Evolutionary conservation across 2,797 vertebrate species (phyloP), one percentile per base, ranked within the genome.

Genomic region (Antennarius maculatus): DNA sequence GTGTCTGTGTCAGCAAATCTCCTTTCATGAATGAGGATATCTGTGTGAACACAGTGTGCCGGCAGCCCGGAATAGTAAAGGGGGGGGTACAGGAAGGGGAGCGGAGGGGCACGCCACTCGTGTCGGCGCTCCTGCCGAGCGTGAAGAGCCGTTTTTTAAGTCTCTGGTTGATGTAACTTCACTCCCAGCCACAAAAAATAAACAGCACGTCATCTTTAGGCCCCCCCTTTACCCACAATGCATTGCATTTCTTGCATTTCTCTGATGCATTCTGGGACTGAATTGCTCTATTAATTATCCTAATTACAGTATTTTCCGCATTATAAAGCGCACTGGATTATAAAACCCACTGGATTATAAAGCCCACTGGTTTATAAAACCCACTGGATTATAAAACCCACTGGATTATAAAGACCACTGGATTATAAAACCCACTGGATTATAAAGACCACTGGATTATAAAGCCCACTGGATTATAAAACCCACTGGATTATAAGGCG

Each of bases 241-340:
- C 84, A 85, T 68, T 83, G 86, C 89, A 83, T 78, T 6, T 54
- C 62, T 86, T 88, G 88, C 91, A 89, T 66, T 86, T 91, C 84
- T 88, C 57, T 56, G 18, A 47, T 28, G 31, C 69, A 55, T 83
- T 90, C 89, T 90, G 84, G 85, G 90, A 87, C 70, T 82, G 86
- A 92, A 92, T 92, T 82, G 79, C 15, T 46, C 86, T 91, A 90
- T 91, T 89, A 89, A 89, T 90, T 90, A 86, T 66, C 51, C 50
- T 49, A 41, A 46, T 56, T 47, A 50, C 23, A 23, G 23, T 23
- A 23, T 23, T 23, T 23, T 23, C 23, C 23, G 23, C 23, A 23
- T 23, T 23, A 23, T 23, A 23, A 23, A 23, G 23, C 23, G 23
- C 23, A 23, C 23, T 23, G 23, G 23, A 23, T 23, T 23, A 23